These are phyloP conservation scores for Tachystola acroxantha DNA, from an alignment of 2,888 invertebrate genomes.

Conservation along the genomic window DNA sequence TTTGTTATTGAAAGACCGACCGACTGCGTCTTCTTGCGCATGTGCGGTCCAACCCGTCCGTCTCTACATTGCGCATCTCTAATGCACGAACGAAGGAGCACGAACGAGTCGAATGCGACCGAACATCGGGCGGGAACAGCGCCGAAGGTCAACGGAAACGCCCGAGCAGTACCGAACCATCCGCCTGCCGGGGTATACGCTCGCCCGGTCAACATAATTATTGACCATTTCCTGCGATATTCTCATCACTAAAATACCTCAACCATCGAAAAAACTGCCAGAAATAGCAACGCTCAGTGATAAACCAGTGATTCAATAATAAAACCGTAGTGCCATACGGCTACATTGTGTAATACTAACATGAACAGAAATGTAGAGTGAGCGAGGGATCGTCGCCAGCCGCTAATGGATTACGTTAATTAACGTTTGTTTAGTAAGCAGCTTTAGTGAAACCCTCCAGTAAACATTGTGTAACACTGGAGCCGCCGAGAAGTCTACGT, in stretches of 20 bases:
- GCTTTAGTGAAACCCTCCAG: constrained; percentile 2
- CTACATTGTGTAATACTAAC: constrained; percentile 32
- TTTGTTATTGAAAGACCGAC: constrained; percentile 34
- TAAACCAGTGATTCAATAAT: constrained; percentile 45
- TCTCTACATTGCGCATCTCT: constrained; percentile 15
- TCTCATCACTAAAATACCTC: constrained; percentile 36
- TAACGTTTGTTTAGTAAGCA: constrained; percentile 33
- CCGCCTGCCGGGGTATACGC: constrained; percentile 50
- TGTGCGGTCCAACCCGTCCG: too few relatives aligned
- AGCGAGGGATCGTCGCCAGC: constrained; percentile 37
- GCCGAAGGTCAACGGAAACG: constrained; percentile 44
- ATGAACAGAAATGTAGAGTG: constrained; percentile 37
- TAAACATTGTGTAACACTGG: constrained; percentile 1
- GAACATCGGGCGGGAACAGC: constrained; percentile 15
- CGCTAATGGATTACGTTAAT: constrained; percentile 44
- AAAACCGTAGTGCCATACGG: constrained; percentile 27
- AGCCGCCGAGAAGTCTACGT: not conserved
- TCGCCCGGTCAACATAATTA: constrained; percentile 51
- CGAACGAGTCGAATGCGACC: constrained; percentile 13
- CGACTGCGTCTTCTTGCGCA: constrained; percentile 42
- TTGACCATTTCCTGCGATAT: constrained; percentile 65
- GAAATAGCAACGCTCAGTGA: constrained; percentile 35
- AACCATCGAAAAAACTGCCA: constrained; percentile 41
- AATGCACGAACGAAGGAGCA: constrained; percentile 15
- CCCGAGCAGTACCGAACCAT: constrained; percentile 65